Evolutionary conservation across 2,113 vertebrate species (phyloP), one percentile per base, ranked within the genome.

Genomic region (Erythrocebus patas): DNA sequence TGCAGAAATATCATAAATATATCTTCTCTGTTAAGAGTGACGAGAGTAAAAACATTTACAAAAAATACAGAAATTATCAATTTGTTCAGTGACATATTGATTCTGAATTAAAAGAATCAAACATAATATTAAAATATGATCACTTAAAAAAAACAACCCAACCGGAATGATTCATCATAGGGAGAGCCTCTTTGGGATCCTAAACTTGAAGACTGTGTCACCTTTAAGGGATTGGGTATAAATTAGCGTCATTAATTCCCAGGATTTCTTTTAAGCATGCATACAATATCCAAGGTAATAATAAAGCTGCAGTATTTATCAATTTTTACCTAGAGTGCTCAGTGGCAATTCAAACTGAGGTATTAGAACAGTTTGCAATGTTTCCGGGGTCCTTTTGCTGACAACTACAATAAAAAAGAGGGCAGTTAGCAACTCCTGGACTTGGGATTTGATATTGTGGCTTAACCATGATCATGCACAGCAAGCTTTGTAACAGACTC

Each of bases 261-360:
- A 81, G 23, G 17, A 59, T 18, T 86, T 73, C 17, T 76, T 55
- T 84, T 35, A 95, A 80, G 12, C 40, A 97, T 70, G 17, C 59
- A 45, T 89, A 78, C 66, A 50, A 76, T 59, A 66, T 79, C 76
- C 85, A 91, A 80, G 30, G 61, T 35, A 84, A 93, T 92, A 90
- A 83, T 12, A 80, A 55, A 81, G 12, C 27, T 92, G 10, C 8
- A 55, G 23, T 40, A 12, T 82, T 91, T 35, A 79, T 52, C 35
- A 48, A 79, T 72, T 57, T 96, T 95, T 97, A 97, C 97, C 97
- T 96, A 91, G 76, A 80, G 93, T 98, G 82, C 80, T 94, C 93
- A 92, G 66, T 52, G 94, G 88, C 83, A 98, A 94, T 96, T 98
- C 97, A 96, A 88, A 96, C 72, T 73, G 95, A 96, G 97, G 94